Percentiles rank a stretch among this genome's conserved stretches.
These are phyloP conservation scores for Leptothorax acervorum DNA, from an alignment of 2,888 invertebrate species.

Conservation along the genomic window DNA sequence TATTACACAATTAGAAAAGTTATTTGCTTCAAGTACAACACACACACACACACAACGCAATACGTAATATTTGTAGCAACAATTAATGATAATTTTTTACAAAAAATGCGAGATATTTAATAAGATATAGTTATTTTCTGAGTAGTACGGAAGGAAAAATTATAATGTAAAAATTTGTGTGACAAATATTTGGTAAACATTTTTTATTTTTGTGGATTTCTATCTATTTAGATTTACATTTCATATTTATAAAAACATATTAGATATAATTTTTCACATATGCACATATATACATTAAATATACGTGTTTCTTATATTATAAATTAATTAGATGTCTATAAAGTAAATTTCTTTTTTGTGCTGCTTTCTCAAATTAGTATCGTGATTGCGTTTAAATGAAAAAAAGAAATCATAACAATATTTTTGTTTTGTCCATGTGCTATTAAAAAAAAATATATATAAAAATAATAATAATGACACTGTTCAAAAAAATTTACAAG, in stretches of 20 bases:
- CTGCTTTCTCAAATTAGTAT: neutral
- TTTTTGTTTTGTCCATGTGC: too few relatives aligned
- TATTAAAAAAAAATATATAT: too few relatives aligned
- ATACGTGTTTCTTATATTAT: too few relatives aligned
- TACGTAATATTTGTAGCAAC: neutral
- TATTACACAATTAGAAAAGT: neutral
- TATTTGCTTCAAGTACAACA: neutral
- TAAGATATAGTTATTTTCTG: too few relatives aligned
- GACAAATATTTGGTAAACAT: neutral
- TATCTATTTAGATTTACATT: neutral
- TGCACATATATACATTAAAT: too few relatives aligned
- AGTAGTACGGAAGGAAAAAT: too few relatives aligned
- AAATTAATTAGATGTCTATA: neutral
- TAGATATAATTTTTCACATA: too few relatives aligned
- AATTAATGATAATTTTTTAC: neutral
- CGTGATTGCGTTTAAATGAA: too few relatives aligned
- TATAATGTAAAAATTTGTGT: neutral
- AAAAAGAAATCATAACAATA: too few relatives aligned
- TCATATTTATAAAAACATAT: neutral
- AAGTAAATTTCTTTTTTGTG: neutral
- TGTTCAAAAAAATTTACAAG: too few relatives aligned
- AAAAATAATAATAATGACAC: too few relatives aligned
- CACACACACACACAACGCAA: neutral
- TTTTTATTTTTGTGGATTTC: neutral
- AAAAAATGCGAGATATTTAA: neutral